Percentiles rank a stretch among this genome's conserved stretches.
phyloP scores from a whole-genome alignment of 2,113 vertebrate genomes.

The Caranx ignobilis region DNA sequence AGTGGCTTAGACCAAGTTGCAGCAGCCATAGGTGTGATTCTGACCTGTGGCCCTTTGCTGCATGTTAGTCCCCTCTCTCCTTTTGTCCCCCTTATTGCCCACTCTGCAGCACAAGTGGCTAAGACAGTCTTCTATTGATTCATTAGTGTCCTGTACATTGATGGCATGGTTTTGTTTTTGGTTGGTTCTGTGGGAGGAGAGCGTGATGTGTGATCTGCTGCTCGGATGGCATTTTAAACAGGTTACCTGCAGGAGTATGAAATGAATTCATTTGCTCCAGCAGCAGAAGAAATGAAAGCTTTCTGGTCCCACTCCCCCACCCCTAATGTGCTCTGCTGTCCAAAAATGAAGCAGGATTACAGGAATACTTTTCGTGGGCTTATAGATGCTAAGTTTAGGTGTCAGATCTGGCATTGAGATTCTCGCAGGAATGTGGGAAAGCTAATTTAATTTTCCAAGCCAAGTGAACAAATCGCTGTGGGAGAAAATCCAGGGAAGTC shows the following conservation, averaged over 20 bases:
- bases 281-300: not conserved
- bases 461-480: not conserved
- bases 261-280: slow-evolving; percentile 8
- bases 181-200: slow-evolving; percentile 33
- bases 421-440: not conserved
- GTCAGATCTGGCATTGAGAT: not conserved
- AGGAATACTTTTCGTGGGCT: no score
- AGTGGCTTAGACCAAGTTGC: no score
- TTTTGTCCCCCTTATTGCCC: no score
- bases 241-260: slow-evolving; percentile 1
- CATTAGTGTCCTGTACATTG: slow-evolving; percentile 28
- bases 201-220: slow-evolving; percentile 37
- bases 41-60: no score
- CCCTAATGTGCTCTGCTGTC: no score
- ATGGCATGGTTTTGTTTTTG: slow-evolving; percentile 39
- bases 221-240: slow-evolving; percentile 50
- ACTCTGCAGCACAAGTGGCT: slow-evolving; percentile 23
- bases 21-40: no score
- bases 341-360: no score
- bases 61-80: no score
- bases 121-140: no score
- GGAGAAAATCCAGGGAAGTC: not conserved
- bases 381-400: no score
- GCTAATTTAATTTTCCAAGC: not conserved
- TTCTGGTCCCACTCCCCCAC: no score